Conservation (phyloP, 2,888 invertebrate genomes). For the Erebia aethiops region DNA sequence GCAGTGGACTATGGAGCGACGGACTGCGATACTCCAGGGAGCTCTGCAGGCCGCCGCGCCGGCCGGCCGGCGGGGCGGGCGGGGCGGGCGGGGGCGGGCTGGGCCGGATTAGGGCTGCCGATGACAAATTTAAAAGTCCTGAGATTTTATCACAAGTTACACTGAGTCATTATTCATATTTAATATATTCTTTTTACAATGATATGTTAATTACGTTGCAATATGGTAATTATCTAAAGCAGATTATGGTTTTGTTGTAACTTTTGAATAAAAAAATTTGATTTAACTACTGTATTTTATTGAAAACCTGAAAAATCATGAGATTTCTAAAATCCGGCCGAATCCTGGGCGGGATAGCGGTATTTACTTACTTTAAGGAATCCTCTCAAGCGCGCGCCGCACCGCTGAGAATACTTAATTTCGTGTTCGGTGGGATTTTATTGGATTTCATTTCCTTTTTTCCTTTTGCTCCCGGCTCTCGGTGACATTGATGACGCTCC, state of each 20-base stretch:
- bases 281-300: too few relatives aligned
- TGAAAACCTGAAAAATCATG: too few relatives aligned
- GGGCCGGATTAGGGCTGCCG: neutral
- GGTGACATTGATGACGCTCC: neutral
- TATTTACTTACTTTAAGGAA: slow-evolving; percentile 21
- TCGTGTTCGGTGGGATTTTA: slow-evolving; percentile 31
- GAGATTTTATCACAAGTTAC: too few relatives aligned
- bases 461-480: slow-evolving; percentile 2
- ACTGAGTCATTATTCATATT: too few relatives aligned
- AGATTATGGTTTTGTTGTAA: too few relatives aligned
- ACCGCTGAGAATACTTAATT: slow-evolving; percentile 29
- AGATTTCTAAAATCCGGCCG: too few relatives aligned
- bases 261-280: too few relatives aligned
- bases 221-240: too few relatives aligned
- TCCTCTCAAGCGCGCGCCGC: slow-evolving; percentile 15
- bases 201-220: too few relatives aligned
- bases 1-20: neutral
- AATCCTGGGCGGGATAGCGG: neutral
- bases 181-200: too few relatives aligned
- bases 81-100: neutral
- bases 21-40: neutral
- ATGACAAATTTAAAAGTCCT: too few relatives aligned
- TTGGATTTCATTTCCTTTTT: slow-evolving; percentile 34
- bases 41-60: too few relatives aligned
- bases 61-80: neutral